Percentiles rank a stretch among this genome's conserved stretches.
These are phyloP conservation scores for Euura lappo DNA, from an alignment of 1,140 invertebrate genomes.

Conservation along the genomic window DNA sequence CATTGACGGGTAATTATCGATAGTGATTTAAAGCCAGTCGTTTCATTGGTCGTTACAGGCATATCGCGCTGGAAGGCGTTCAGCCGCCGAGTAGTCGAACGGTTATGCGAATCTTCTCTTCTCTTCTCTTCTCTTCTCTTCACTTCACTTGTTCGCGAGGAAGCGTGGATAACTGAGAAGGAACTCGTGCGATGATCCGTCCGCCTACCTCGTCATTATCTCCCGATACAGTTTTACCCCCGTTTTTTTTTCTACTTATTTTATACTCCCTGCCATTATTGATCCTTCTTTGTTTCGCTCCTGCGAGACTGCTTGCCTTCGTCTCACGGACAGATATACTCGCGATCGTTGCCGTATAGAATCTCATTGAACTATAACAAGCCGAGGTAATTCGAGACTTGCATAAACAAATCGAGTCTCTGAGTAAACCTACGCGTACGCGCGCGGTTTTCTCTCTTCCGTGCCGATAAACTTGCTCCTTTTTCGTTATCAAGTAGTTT, in stretches of 20 bases:
- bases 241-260: conserved; percentile 24
- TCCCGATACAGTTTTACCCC: conserved; percentile 43
- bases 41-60: no score
- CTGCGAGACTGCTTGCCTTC: not conserved
- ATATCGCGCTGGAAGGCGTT: no score
- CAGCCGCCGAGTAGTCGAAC: no score
- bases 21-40: no score
- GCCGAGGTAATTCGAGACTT: not conserved
- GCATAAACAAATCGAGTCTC: not conserved
- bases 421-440: not conserved
- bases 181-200: conserved; percentile 25
- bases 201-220: conserved; percentile 47
- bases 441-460: not conserved
- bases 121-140: no score
- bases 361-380: not conserved
- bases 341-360: not conserved
- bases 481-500: not conserved
- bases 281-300: conserved; percentile 25
- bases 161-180: not conserved
- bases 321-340: no score
- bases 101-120: no score
- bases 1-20: no score
- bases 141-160: no score
- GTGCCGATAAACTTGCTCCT: not conserved
- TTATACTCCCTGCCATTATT: conserved; percentile 22